Evolutionary conservation across 1,140 invertebrate genomes (phyloP), one percentile per base, ranked within the genome.

Genomic region (Nasonia giraulti): DNA sequence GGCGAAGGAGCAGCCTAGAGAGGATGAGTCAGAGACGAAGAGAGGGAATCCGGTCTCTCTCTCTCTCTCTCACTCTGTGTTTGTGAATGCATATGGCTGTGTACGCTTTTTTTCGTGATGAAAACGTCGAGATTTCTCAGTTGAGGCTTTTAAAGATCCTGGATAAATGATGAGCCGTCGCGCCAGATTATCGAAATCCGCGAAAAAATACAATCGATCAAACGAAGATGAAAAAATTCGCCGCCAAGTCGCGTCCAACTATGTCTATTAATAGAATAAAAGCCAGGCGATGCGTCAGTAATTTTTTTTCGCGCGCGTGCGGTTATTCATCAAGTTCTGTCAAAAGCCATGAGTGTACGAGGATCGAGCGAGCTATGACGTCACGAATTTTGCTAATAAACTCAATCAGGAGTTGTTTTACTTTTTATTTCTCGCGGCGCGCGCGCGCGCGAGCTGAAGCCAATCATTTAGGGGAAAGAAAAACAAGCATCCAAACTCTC

Each of bases 21-120:
- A 33, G 73, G 20, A n/a, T 75, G 73, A 75, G 31, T 75, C 73
- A n/a, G 73, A 17, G 33, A 37, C 8, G n/a, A 23, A 71, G 68
- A 71, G 8, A 47, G 37, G 7, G 37, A 47, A 47, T 80, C 73
- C 73, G 55, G 47, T 62, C 71, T 50, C 12, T 50, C 20, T 55
- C 71, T 50, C 12, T 50, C 69, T 47, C 12, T 50, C 20, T 55
- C 69, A 33, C 12, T 50, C 20, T 55, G 0, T 55, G 50, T 62
- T 20, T 62, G 20, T 55, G 17, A 7, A 33, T 11, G 1, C 27
- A 27, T 33, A 14, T 66, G 17, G 62, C 40, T 68, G 20, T 73
- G 11, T n/a, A 31, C 27, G 27, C 44, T n/a, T 74, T 62, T n/a
- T 71, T 80, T 11, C 14, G n/a, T 4, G 5, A n/a, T 62, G 55